A percentile compares a stretch with the other conserved stretches of the same genome.
phyloP scores from a whole-genome alignment of 2,888 invertebrate genomes.

The Leptinotarsa tumamoca region DNA sequence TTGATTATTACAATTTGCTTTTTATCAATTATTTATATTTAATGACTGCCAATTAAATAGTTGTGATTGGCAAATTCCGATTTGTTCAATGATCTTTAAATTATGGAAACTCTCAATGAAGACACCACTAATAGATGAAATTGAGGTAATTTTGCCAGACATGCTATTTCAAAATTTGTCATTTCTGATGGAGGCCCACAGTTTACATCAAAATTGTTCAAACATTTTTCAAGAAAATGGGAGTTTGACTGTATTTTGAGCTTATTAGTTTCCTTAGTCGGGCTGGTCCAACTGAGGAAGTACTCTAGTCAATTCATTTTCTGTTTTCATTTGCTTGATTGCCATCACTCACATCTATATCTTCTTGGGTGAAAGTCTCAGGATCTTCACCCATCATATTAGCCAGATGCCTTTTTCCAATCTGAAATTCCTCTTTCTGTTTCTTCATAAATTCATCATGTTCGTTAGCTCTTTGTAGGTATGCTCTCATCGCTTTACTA shows the following conservation, averaged over 20 bases:
- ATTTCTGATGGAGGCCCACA: slow-evolving; percentile 2
- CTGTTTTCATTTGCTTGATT: slow-evolving; percentile 35
- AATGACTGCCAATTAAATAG: too few relatives aligned
- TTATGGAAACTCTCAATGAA: too few relatives aligned
- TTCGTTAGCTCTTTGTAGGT: slow-evolving; percentile 83
- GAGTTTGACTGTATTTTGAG: not conserved
- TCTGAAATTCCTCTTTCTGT: slow-evolving; percentile 83
- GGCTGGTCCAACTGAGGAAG: too few relatives aligned
- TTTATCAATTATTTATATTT: too few relatives aligned
- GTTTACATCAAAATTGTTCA: not conserved
- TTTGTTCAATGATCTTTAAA: too few relatives aligned
- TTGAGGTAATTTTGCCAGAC: not conserved
- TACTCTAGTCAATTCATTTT: not conserved
- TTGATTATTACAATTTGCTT: too few relatives aligned
- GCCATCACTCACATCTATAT: slow-evolving; percentile 79
- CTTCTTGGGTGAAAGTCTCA: slow-evolving; percentile 87
- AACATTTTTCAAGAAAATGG: not conserved
- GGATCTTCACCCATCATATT: slow-evolving; percentile 99
- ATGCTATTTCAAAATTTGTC: not conserved
- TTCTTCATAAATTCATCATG: slow-evolving; percentile 87
- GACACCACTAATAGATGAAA: not conserved
- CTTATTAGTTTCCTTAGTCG: too few relatives aligned
- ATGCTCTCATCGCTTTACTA: slow-evolving; percentile 91
- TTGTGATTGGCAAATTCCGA: too few relatives aligned
- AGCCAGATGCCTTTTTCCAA: slow-evolving; percentile 95